phyloP scores from a whole-genome alignment of 2,113 vertebrate species.

The Ophthalmolycus amberensis region DNA sequence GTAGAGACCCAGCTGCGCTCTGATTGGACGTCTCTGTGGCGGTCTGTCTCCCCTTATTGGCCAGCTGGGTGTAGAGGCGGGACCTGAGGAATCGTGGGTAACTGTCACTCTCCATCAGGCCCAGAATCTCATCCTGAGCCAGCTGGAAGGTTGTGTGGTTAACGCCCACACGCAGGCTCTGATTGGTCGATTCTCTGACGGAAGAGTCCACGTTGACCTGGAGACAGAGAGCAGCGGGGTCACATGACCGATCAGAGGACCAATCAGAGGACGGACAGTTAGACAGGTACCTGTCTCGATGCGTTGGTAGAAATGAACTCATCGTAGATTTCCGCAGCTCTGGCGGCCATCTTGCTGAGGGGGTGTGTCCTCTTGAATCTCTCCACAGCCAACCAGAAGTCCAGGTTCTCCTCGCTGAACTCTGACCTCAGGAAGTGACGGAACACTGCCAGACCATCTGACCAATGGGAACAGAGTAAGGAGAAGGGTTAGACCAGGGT shows the following conservation, averaged over 20 bases:
- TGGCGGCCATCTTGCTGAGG: constrained; percentile 90
- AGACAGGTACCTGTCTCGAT: constrained; percentile 59
- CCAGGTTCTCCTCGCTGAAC: constrained; percentile 97
- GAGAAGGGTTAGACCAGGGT: neutral
- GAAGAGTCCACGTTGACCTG: constrained; percentile 95
- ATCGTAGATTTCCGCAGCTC: constrained; percentile 89
- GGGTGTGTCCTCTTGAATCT: constrained; percentile 91
- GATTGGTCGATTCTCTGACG: constrained; percentile 90
- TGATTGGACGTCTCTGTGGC: constrained; percentile 31
- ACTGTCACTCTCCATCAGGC: constrained; percentile 95
- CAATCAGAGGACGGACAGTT: neutral
- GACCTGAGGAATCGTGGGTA: constrained; percentile 95
- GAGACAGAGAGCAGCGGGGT: constrained; percentile 6
- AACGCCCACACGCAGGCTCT: constrained; percentile 86
- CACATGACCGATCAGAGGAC: neutral
- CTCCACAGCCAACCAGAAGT: constrained; percentile 97
- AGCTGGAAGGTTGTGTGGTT: constrained; percentile 86
- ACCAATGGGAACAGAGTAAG: constrained; percentile 28
- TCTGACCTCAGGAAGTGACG: constrained; percentile 93
- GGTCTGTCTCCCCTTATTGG: constrained; percentile 75
- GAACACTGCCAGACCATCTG: constrained; percentile 93
- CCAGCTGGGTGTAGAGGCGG: constrained; percentile 89
- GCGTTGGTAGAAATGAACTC: constrained; percentile 92
- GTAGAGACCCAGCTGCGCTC: neutral
- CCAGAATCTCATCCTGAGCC: constrained; percentile 91